phyloP scores from a whole-genome alignment of 2,888 invertebrate genomes.

The Dusona sp. region DNA sequence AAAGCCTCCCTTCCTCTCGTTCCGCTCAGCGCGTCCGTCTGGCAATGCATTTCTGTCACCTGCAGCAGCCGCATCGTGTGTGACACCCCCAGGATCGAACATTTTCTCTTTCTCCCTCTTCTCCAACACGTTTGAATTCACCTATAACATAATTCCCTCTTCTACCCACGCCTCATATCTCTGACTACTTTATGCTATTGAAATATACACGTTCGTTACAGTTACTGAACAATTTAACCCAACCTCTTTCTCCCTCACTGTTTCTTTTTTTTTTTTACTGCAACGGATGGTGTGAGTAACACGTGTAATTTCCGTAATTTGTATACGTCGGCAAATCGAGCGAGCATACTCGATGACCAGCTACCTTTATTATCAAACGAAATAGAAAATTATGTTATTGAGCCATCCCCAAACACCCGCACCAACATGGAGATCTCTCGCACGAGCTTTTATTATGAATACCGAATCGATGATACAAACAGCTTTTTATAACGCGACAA shows the following conservation, averaged over 20 bases:
- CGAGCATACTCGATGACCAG: slow-evolving; percentile 39
- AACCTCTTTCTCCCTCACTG: slow-evolving; percentile 43
- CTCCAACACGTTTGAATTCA: not conserved
- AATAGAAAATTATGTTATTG: slow-evolving; percentile 70
- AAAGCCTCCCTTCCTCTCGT: slow-evolving; percentile 12
- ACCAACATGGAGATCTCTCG: slow-evolving; percentile 7
- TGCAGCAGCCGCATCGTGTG: slow-evolving; percentile 75
- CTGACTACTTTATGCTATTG: slow-evolving; percentile 78
- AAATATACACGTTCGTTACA: slow-evolving; percentile 79
- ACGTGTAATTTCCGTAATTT: slow-evolving; percentile 74
- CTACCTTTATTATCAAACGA: slow-evolving; percentile 64
- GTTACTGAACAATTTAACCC: slow-evolving; percentile 79
- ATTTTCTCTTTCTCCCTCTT: slow-evolving; percentile 12
- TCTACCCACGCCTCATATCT: slow-evolving; percentile 74
- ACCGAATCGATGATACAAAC: slow-evolving; percentile 34
- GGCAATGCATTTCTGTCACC: slow-evolving; percentile 78
- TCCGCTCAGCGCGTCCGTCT: slow-evolving; percentile 35
- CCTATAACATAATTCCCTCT: slow-evolving; percentile 22
- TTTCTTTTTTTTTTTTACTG: slow-evolving; percentile 4
- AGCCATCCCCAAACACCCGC: not conserved
- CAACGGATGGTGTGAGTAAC: slow-evolving; percentile 65
- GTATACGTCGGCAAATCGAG: slow-evolving; percentile 55
- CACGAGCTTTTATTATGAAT: slow-evolving; percentile 49
- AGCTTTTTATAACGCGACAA: slow-evolving; percentile 58
- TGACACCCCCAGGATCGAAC: slow-evolving; percentile 11